phyloP scores from a whole-genome alignment of 1,140 invertebrate genomes.

The Penaeus indicus region DNA sequence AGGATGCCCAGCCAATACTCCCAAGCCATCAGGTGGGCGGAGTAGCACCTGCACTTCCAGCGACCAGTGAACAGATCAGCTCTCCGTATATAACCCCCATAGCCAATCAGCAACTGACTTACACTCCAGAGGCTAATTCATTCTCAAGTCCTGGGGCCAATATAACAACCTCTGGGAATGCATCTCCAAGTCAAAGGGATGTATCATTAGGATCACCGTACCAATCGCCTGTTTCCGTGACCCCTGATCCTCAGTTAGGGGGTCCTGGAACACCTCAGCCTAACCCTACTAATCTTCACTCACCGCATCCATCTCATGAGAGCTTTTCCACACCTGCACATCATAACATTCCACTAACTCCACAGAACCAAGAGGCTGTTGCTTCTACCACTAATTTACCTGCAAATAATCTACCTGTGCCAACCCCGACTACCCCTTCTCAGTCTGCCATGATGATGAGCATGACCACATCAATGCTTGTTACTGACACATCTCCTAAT shows the following conservation, averaged over 20 bases:
- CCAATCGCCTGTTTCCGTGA: not conserved
- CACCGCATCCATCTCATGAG: slow-evolving; percentile 7
- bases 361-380: slow-evolving; percentile 34
- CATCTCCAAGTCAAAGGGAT: slow-evolving; percentile 5
- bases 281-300: not conserved
- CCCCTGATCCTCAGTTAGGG: no score
- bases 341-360: slow-evolving; percentile 50
- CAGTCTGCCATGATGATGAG: slow-evolving; percentile 63
- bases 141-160: no score
- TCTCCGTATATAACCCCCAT: not conserved
- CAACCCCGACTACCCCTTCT: slow-evolving; percentile 47
- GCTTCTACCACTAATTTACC: slow-evolving; percentile 19
- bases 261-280: no score
- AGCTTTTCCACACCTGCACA: not conserved
- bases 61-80: no score
- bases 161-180: not conserved
- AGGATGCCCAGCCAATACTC: not conserved
- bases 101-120: not conserved
- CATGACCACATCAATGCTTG: slow-evolving; percentile 60
- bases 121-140: no score
- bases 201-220: not conserved
- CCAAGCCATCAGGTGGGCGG: no score
- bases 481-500: slow-evolving; percentile 50
- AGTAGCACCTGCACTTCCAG: no score
- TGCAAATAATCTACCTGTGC: slow-evolving; percentile 1